Evolutionary conservation across 2,797 vertebrate species (phyloP), one percentile per base, ranked within the genome.

Genomic region (Sitta carolinensis): DNA sequence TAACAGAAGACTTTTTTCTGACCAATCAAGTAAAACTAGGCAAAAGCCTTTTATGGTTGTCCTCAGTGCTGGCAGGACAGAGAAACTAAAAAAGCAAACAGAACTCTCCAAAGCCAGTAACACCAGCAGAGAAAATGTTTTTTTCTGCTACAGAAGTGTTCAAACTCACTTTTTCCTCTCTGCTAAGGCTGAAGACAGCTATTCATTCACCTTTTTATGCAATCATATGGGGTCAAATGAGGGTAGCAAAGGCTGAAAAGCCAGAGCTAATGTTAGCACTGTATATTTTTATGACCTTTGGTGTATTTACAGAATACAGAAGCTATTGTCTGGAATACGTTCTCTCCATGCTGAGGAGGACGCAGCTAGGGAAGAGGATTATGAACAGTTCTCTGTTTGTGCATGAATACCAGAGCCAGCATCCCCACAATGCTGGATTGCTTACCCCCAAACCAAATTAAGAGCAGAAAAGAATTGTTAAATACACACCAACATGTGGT

Each of bases 211-310:
- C 84, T 74, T 76, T 69, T 82, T 66, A 59, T 0, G 0, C 55
- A 84, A 69, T 40, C 6, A 20, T 32, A 48, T 9, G 13, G 29
- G 51, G 73, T 91, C 57, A 89, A 81, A 87, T 29, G 21, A 72
- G 87, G 23, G 62, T 58, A 91, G 40, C 38, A 81, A 67, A 48
- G 72, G 74, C 87, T 96, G 72, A 95, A 96, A 97, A 81, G 63
- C 57, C 69, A 70, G 68, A 94, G 58, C 86, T 95, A 93, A 97
- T 95, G 64, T 96, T 96, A 96, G 87, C 85, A 92, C 63, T 84
- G 61, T 93, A 29, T 91, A 83, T 96, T 96, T 94, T 95, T 84
- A 85, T 95, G 92, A 97, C 89, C 91, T 95, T 88, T 91, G 92
- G 67, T 79, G 54, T 90, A 82, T 94, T 90, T 91, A 88, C 72